Percentiles rank a stretch among this genome's conserved stretches.
Evolutionary conservation across 2,888 invertebrate species (phyloP).

Genomic region (Oscheius sp.): DNA sequence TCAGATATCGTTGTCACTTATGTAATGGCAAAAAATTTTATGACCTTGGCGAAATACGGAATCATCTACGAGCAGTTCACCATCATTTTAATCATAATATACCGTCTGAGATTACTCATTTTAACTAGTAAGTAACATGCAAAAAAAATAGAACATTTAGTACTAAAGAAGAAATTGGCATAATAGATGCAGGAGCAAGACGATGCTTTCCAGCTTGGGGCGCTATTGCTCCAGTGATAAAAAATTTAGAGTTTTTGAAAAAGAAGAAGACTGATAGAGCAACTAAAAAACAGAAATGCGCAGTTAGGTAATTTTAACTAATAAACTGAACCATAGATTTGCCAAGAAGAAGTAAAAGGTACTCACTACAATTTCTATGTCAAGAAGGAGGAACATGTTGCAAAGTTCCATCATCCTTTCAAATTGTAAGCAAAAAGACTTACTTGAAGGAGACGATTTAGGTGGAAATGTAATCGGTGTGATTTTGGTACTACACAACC

Average conservation of each 20-base stretch:
- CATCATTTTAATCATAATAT: not conserved
- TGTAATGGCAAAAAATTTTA: not conserved
- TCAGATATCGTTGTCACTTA: not conserved
- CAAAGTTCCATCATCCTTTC: not conserved
- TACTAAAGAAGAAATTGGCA: not conserved
- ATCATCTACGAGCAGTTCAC: not conserved
- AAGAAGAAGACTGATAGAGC: not conserved
- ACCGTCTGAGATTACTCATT: not conserved
- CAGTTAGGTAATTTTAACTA: not conserved
- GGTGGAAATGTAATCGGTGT: not conserved
- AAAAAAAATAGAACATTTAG: constrained; percentile 2
- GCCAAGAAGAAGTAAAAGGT: not conserved
- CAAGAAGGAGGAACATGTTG: not conserved
- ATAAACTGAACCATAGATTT: not conserved
- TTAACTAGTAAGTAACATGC: not conserved
- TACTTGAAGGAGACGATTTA: not conserved
- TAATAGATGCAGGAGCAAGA: not conserved
- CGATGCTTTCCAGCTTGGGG: constrained; percentile 1
- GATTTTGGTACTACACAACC: not conserved
- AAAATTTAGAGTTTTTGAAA: not conserved
- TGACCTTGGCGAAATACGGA: not conserved
- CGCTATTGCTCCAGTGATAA: not conserved
- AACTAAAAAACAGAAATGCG: not conserved
- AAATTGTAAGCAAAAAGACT: not conserved
- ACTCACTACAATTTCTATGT: not conserved